Conservation (phyloP, 2,113 vertebrate species). For the Rattus norvegicus region DNA sequence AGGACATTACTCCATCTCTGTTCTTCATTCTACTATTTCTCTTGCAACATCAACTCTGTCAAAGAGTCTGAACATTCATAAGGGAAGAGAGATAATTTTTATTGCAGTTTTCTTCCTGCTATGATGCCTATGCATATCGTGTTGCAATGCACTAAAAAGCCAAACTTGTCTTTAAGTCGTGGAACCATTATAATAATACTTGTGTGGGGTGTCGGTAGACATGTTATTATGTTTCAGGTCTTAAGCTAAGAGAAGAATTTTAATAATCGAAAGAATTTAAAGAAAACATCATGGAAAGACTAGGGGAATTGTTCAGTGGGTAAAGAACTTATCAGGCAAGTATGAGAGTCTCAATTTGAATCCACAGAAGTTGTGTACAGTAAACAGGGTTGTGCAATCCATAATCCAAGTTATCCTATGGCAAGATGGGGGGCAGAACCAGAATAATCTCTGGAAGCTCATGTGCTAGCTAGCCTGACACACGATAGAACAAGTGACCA, state of each 20-base stretch:
- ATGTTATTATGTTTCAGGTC: not conserved
- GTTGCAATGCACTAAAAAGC: not conserved
- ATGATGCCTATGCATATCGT: not conserved
- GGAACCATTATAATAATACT: not conserved
- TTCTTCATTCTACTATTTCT: not conserved
- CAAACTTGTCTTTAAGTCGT: not conserved
- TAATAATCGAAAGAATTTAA: not conserved
- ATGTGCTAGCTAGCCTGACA: too few relatives aligned
- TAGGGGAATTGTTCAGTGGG: not conserved
- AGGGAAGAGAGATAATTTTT: not conserved
- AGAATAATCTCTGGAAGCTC: not conserved
- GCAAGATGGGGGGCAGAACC: too few relatives aligned
- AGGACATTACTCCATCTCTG: not conserved
- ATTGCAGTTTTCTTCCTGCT: not conserved
- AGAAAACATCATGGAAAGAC: not conserved
- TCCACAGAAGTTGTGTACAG: not conserved
- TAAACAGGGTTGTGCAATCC: not conserved
- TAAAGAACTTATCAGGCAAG: not conserved
- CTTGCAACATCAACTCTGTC: not conserved
- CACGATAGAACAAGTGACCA: not conserved
- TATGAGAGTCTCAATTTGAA: not conserved
- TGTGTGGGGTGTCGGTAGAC: not conserved
- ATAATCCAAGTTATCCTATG: not conserved
- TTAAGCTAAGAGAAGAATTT: not conserved
- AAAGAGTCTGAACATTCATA: not conserved